Evolutionary conservation across 2,113 vertebrate genomes (phyloP).

Genomic region (Equus quagga): DNA sequence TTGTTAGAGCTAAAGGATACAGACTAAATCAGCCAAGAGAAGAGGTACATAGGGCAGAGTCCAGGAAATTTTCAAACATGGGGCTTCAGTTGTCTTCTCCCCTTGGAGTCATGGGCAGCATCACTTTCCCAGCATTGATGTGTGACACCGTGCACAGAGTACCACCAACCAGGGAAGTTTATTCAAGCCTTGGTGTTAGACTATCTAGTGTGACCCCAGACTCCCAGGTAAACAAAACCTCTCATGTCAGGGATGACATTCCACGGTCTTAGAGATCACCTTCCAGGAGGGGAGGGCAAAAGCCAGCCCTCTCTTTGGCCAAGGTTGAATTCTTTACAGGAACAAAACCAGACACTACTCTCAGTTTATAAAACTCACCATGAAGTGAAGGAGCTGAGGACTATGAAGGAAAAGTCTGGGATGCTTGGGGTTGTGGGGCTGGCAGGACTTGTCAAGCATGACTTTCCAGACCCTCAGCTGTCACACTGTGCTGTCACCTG

Average conservation of each 20-base stretch:
- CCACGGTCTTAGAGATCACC: background rate
- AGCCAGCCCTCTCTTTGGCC: background rate
- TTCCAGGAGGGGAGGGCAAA: background rate
- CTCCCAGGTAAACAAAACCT: background rate
- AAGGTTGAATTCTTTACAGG: background rate
- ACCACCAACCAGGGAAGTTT: background rate
- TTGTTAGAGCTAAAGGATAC: background rate
- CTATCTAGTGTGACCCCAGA: background rate
- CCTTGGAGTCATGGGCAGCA: background rate
- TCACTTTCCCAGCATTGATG: background rate
- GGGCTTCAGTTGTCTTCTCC: background rate
- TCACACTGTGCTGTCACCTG: background rate
- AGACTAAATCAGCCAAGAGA: background rate
- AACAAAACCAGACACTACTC: background rate
- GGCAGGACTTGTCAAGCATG: background rate
- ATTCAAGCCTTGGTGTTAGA: background rate
- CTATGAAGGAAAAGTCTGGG: background rate
- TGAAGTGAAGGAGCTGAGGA: background rate
- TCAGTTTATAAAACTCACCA: background rate
- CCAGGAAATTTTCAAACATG: background rate
- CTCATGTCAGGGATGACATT: background rate
- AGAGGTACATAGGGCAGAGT: background rate
- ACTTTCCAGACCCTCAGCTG: background rate
- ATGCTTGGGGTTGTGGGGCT: background rate
- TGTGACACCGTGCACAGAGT: background rate